Percentiles rank a stretch among this genome's conserved stretches.
Conservation (phyloP, 2,113 vertebrate genomes). For the Callopanchax toddi region DNA sequence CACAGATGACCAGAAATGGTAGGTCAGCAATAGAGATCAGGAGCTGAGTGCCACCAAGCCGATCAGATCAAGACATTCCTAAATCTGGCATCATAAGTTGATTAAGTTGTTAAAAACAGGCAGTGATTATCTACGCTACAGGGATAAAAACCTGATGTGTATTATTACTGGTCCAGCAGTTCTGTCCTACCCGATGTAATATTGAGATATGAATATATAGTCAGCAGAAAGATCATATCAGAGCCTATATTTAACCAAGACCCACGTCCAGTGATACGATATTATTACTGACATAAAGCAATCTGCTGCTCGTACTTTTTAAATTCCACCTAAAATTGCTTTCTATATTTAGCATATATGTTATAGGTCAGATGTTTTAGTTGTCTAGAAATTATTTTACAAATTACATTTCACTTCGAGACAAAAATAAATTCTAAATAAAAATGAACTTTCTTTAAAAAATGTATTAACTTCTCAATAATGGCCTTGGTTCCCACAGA, state of each 20-base stretch:
- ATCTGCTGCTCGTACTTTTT: background rate
- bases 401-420: background rate
- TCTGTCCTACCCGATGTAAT: conserved; percentile 3
- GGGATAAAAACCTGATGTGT: background rate
- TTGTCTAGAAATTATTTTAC: background rate
- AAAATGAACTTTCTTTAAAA: background rate
- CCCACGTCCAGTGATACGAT: conserved; percentile 5
- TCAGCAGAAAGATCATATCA: conserved; percentile 12
- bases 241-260: conserved; percentile 2
- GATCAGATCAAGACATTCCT: no score
- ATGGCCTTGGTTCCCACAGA: conserved; percentile 14
- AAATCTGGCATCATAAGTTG: no score
- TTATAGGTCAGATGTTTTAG: background rate
- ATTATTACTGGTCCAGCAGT: background rate
- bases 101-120: no score
- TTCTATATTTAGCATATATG: background rate
- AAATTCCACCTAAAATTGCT: background rate
- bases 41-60: no score
- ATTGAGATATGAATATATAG: conserved; percentile 20
- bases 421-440: background rate
- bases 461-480: background rate
- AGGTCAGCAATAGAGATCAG: no score
- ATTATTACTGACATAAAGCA: conserved; percentile 21
- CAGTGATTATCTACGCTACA: background rate
- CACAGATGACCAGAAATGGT: no score